Evolutionary conservation across 2,888 invertebrate genomes (phyloP), one percentile per base, ranked within the genome.

Genomic region (Eupithecia insigniata): DNA sequence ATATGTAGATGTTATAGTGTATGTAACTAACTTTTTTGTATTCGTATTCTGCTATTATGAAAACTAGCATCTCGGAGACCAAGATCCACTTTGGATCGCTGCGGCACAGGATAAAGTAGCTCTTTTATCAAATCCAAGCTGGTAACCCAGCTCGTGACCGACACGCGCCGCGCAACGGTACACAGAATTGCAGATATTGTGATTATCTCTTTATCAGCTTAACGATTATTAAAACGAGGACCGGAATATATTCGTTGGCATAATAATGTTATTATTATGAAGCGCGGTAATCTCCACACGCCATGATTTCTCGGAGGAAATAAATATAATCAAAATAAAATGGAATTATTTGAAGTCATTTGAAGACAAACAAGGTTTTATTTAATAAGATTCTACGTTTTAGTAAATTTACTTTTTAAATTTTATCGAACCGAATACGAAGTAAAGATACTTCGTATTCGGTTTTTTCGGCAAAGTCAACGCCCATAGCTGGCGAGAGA

Each of bases 141-240:
- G 67, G 67, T 30, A 60, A 39, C 62, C 32, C 62, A 55, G 28
- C 64, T 84, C 82, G 84, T 84, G 84, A 81, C 82, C 78, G 89
- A 85, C 91, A 90, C 92, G 91, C 88, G 92, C 87, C 89, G 75
- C 80, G 80, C 81, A 91, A 90, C 92, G 91, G 92, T 83, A 90
- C 85, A 86, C 81, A 36, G 64, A 34, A 64, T 64, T 64, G 74
- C 81, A 76, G 79, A 75, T 85, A 77, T 74, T 69, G 43, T 64
- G 73, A 80, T 79, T 78, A 78, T 70, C 86, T 86, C 87, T 89
- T 90, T 86, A 91, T 89, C 84, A 84, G 75, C 73, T 82, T 81
- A 81, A 83, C 78, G 80, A 81, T 79, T 78, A 78, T 81, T 76
- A 76, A 79, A 81, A 82, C 80, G 76, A 75, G 80, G 78, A 77